Evolutionary conservation across 2,113 vertebrate species (phyloP), one percentile per base, ranked within the genome.

Genomic region (Hydrochoerus hydrochaeris): DNA sequence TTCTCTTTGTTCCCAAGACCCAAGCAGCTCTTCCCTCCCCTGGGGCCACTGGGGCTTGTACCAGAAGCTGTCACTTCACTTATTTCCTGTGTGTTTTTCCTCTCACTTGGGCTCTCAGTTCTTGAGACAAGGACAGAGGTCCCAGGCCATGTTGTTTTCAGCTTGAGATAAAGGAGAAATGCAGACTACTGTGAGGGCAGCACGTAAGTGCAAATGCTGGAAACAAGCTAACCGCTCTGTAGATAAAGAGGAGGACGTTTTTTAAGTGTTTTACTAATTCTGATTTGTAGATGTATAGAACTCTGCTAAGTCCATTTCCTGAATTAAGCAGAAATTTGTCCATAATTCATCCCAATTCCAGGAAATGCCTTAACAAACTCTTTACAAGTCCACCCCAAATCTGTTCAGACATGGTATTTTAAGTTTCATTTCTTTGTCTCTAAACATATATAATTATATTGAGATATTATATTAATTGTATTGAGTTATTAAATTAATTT

Each of bases 281-380:
- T 77, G 41, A 46, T 41, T 67, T 46, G 41, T 26, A 67, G 30
- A 75, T 57, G 69, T 30, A 57, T 32, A 62, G 26, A 77, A 32
- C 10, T 65, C n/a, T 85, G 49, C 41, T 63, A 93, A 78, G 16
- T 60, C 84, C 69, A 26, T 85, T 77, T 93, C 20, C 73, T 94
- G 38, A 91, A 85, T 85, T 95, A 7, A 93, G 46, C 88, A 96
- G 6, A n/a, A n/a, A 69, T 85, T n/a, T 95, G 52, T 73, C 7
- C 7, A 77, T n/a, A 10, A 0, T 54, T 24, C 6, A 32, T 84
- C n/a, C 38, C 20, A 91, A 30, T 52, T 93, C 54, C 57, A 90
- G 69, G 12, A 97, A 96, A 20, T 7, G 13, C 63, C 54, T 71
- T 77, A 80, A 62, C 5, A 63, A 67, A 38, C 44, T 67, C 38